A percentile compares a stretch with the other conserved stretches of the same genome.
Evolutionary conservation across 2,113 vertebrate species (phyloP).

Genomic region (Sebastes fasciatus): DNA sequence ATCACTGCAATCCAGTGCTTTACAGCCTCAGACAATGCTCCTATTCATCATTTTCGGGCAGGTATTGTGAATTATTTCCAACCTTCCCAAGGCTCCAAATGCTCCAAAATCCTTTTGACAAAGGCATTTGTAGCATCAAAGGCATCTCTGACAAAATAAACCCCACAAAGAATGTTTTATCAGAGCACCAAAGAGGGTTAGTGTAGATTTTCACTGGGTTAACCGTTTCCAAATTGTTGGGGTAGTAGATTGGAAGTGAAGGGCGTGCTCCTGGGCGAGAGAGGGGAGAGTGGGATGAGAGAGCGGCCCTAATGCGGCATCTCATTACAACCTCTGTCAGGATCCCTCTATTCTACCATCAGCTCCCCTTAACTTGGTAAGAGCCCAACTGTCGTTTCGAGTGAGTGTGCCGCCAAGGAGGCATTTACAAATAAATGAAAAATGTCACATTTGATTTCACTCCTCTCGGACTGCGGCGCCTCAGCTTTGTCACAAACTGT

Average conservation of each 20-base stretch:
- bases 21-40: background rate
- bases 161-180: conserved; percentile 74
- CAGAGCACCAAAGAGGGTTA: conserved; percentile 79
- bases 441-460: conserved; percentile 99
- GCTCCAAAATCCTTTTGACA: conserved; percentile 45
- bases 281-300: conserved; percentile 84
- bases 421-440: conserved; percentile 99
- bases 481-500: conserved; percentile 96
- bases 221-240: conserved; percentile 87
- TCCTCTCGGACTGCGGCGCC: conserved; percentile 86
- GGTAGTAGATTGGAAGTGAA: conserved; percentile 90
- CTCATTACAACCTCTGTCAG: conserved; percentile 98
- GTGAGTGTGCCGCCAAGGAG: conserved; percentile 93
- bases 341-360: conserved; percentile 91
- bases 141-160: conserved; percentile 63
- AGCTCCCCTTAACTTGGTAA: conserved; percentile 88
- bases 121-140: conserved; percentile 69
- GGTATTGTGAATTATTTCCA: conserved; percentile 35
- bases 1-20: background rate
- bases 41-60: conserved; percentile 8
- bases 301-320: conserved; percentile 92
- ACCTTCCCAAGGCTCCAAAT: conserved; percentile 29
- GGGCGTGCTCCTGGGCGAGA: conserved; percentile 85
- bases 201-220: conserved; percentile 86
- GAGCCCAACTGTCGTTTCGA: conserved; percentile 93